Percentiles rank a stretch among this genome's conserved stretches.
Conservation (phyloP, 2,888 invertebrate species). For the Xanthorhoe designata region DNA sequence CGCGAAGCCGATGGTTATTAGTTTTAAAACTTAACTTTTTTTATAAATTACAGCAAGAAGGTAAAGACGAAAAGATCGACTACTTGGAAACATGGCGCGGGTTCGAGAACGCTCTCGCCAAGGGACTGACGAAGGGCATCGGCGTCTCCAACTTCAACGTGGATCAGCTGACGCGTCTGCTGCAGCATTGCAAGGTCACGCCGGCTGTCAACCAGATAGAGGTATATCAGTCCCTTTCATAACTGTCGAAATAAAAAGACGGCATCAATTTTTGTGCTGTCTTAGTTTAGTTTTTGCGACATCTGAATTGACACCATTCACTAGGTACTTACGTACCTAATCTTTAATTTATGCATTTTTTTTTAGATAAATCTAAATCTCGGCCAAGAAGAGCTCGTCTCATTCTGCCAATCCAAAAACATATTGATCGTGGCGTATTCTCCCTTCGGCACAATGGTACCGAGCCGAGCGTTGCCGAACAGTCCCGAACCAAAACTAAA, state of each 20-base stretch:
- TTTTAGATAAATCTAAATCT: constrained; percentile 86
- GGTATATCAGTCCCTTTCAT: constrained; percentile 55
- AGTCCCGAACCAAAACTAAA: constrained; percentile 82
- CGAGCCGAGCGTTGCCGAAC: constrained; percentile 68
- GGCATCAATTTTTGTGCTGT: too few species aligned
- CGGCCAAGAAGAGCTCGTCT: constrained; percentile 87
- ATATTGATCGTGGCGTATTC: constrained; percentile 88
- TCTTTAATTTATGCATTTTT: not conserved
- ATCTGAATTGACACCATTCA: too few species aligned
- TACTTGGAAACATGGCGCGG: constrained; percentile 91
- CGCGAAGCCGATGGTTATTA: too few species aligned
- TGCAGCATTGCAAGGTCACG: constrained; percentile 85
- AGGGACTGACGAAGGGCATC: constrained; percentile 88
- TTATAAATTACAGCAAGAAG: constrained; percentile 62
- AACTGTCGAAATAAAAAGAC: too few species aligned
- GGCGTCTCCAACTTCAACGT: constrained; percentile 93
- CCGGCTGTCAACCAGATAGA: constrained; percentile 86
- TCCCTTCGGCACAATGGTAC: constrained; percentile 87
- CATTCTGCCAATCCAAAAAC: constrained; percentile 85
- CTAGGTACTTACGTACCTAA: too few species aligned
- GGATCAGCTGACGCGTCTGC: constrained; percentile 88
- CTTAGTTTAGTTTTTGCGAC: too few species aligned
- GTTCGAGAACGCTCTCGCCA: constrained; percentile 88
- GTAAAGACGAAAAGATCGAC: constrained; percentile 87
- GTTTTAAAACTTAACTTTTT: not conserved